A percentile compares a stretch with the other conserved stretches of the same genome.
phyloP scores from a whole-genome alignment of 2,113 vertebrate genomes.

The Lophius piscatorius region DNA sequence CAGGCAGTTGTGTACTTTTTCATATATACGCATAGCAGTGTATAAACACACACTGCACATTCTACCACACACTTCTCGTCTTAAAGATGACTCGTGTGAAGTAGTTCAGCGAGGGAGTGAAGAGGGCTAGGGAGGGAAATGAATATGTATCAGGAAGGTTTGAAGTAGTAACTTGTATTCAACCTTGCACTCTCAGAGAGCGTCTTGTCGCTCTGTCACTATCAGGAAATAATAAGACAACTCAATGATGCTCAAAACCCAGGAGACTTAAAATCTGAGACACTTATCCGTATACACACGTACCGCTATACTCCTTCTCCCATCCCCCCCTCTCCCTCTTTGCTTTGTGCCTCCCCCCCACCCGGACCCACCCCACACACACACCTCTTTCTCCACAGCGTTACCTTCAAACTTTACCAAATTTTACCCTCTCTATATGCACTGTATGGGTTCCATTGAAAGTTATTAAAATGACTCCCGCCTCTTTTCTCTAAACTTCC shows the following conservation, averaged over 20 bases:
- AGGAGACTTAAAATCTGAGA: conserved; percentile 66
- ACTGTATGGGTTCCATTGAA: conserved; percentile 48
- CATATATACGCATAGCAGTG: conserved; percentile 7
- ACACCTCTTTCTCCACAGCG: no score
- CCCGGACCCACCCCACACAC: no score
- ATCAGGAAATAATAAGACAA: conserved; percentile 70
- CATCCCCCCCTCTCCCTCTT: conserved; percentile 28
- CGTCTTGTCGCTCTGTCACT: conserved; percentile 67
- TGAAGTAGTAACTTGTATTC: conserved; percentile 70
- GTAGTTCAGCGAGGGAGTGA: conserved; percentile 40
- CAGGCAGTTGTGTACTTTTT: conserved; percentile 2
- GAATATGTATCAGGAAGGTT: conserved; percentile 70
- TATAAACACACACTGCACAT: conserved; percentile 5
- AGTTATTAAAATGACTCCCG: conserved; percentile 52
- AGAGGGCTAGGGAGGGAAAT: conserved; percentile 60
- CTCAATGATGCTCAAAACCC: conserved; percentile 59
- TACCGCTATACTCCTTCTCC: conserved; percentile 44
- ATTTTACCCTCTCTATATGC: conserved; percentile 54
- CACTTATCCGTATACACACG: conserved; percentile 64
- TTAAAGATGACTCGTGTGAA: conserved; percentile 52
- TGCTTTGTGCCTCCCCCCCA: no score
- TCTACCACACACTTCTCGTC: conserved; percentile 21
- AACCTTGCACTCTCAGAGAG: conserved; percentile 49
- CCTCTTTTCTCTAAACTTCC: conserved; percentile 24
- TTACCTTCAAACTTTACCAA: conserved; percentile 54